Base-by-base conservation (phyloP, 2,888 invertebrate genomes). In the Dryobota labecula region DNA sequence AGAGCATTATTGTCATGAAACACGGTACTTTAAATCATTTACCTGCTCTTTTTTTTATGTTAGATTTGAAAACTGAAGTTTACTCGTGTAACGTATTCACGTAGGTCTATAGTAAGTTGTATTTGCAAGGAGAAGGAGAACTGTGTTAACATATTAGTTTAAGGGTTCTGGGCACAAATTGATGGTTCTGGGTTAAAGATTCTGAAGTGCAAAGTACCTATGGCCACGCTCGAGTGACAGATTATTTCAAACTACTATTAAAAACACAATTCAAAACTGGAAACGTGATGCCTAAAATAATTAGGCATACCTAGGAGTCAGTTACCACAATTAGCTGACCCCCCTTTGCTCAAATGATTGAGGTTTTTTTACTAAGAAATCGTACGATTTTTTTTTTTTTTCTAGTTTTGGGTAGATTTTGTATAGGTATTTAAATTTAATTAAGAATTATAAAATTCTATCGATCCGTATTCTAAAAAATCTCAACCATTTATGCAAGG, bases 1-100 rank as follows among this genome's bases (percentile, higher is more conserved):
- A 98, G 74, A 98, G 98, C 84, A 98, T 99, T 82, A 96, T 99
- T 89, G 97, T 99, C 51, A 97, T 99, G 97, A 99, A 98, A 95
- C 97, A 97, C 92, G 98, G 98, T 98, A 96, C 93, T 94, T 56
- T 30, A 45, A 2, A 51, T 49, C 33, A 43, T 27, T 58, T 73
- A 24, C 15, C 15, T 38, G 27, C 62, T 30, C 20, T 61, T 53
- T 30, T 49, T 56, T 36, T 33, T 33, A 30, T 43, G 24, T 7
- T 4, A 33, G 6, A n/a, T 54, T 15, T 18, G 1, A 9, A 5
- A 24, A 30, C 9, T 47, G 15, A 20, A 30, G 3, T 58, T 18
- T 69, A 36, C 13, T 41, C 2, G 5, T 24, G n/a, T 24, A 24
- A 24, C 2, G n/a, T 45, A 15, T 30, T 30, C 15, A 18, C 24